phyloP scores from a whole-genome alignment of 2,888 invertebrate species.

The Apotomis betuletana region DNA sequence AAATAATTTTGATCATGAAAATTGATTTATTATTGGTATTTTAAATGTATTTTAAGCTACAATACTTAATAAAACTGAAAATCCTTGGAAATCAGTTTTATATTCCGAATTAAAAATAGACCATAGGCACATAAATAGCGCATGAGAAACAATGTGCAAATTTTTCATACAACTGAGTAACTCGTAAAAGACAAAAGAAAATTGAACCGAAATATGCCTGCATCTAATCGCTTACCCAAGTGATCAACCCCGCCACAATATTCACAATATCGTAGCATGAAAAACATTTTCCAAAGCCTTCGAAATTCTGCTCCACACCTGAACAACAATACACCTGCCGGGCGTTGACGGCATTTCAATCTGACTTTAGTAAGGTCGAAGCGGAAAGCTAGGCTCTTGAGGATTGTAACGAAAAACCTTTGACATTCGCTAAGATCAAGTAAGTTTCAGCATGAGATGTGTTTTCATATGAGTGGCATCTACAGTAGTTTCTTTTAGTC shows the following conservation, averaged over 20 bases:
- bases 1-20: too few species aligned
- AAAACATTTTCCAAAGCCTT: constrained; percentile 14
- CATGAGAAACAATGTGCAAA: too few species aligned
- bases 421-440: constrained; percentile 20
- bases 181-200: not conserved
- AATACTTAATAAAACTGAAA: too few species aligned
- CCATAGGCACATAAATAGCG: too few species aligned
- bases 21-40: too few species aligned
- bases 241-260: not conserved
- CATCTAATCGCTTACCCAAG: not conserved
- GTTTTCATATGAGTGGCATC: not conserved
- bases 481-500: too few species aligned
- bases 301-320: constrained; percentile 14
- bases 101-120: too few species aligned
- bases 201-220: not conserved
- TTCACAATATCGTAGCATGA: constrained; percentile 1
- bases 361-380: constrained; percentile 24
- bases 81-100: too few species aligned
- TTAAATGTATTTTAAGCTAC: too few species aligned
- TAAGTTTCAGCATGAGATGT: not conserved
- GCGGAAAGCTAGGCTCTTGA: constrained; percentile 23
- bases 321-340: constrained; percentile 26
- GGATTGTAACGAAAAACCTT: constrained; percentile 31
- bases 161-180: too few species aligned
- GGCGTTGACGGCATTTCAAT: constrained; percentile 30